These are phyloP conservation scores for Amphimallon solstitiale DNA, from an alignment of 2,888 invertebrate genomes.

Conservation along the genomic window DNA sequence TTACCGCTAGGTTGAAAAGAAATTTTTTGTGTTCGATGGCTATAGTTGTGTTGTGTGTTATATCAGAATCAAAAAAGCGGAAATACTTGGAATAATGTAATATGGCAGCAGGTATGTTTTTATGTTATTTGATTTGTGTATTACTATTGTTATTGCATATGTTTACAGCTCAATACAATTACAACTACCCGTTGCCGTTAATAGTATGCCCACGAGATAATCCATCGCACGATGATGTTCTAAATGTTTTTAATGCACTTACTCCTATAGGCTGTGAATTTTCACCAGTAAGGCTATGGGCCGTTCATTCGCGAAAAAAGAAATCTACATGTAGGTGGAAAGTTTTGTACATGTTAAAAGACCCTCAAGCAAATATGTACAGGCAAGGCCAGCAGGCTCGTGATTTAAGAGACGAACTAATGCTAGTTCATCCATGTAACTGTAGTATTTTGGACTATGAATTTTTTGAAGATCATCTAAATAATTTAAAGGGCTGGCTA, in stretches of 20 bases:
- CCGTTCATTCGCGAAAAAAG: slow-evolving; percentile 12
- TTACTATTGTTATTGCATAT: slow-evolving; percentile 12
- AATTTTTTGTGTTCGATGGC: no score
- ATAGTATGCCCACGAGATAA: slow-evolving; percentile 9
- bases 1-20: no score
- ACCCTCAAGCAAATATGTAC: slow-evolving; percentile 12
- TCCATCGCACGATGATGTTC: slow-evolving; percentile 7
- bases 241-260: slow-evolving; percentile 10
- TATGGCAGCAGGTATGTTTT: slow-evolving; percentile 12
- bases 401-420: slow-evolving; percentile 7
- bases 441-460: slow-evolving; percentile 12
- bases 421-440: slow-evolving; percentile 7
- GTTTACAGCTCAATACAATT: slow-evolving; percentile 5
- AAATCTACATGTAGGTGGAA: slow-evolving; percentile 9
- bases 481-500: slow-evolving; percentile 9
- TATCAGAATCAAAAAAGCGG: slow-evolving; percentile 9
- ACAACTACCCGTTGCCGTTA: slow-evolving; percentile 3
- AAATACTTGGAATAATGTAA: slow-evolving; percentile 12
- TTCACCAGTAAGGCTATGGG: slow-evolving; percentile 7
- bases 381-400: slow-evolving; percentile 7
- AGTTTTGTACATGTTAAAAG: slow-evolving; percentile 5
- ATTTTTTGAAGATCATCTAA: slow-evolving; percentile 12
- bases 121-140: slow-evolving; percentile 12
- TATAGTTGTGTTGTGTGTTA: background rate
- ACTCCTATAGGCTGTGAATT: slow-evolving; percentile 12